A percentile compares a stretch with the other conserved stretches of the same genome.
These are phyloP conservation scores for Catagonus wagneri DNA, from an alignment of 2,113 vertebrate species.

Conservation along the genomic window DNA sequence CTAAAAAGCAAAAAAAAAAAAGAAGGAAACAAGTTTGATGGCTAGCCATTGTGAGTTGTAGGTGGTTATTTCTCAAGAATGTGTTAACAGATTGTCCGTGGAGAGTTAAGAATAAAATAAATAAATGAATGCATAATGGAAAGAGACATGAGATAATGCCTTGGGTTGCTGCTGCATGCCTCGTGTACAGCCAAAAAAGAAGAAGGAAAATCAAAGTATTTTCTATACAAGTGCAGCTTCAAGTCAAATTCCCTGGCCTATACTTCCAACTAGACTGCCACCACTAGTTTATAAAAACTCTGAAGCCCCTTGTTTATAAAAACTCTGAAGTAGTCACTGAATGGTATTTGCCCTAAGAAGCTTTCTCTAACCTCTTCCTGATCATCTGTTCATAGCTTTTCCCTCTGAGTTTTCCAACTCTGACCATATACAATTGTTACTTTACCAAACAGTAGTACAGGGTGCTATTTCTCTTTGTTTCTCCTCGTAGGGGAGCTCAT, in stretches of 20 bases:
- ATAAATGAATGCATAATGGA: not conserved
- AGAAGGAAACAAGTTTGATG: not conserved
- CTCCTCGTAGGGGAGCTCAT: not conserved
- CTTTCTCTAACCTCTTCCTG: slow-evolving; percentile 36
- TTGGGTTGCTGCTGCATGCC: too few relatives aligned
- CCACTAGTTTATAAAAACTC: not conserved
- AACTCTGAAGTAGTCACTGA: slow-evolving; percentile 38
- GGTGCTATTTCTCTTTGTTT: slow-evolving; percentile 32
- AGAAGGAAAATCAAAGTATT: not conserved
- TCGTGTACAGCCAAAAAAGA: not conserved
- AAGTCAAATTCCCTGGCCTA: not conserved
- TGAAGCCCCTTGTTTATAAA: not conserved
- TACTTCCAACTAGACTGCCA: not conserved
- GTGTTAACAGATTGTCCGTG: not conserved
- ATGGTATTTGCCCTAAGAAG: not conserved
- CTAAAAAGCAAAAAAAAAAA: too few relatives aligned
- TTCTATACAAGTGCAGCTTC: not conserved
- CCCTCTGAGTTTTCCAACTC: not conserved
- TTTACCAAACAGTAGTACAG: slow-evolving; percentile 1
- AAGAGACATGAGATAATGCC: not conserved
- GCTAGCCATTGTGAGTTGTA: not conserved
- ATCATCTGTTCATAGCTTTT: not conserved
- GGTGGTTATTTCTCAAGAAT: not conserved
- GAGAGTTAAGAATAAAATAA: slow-evolving; percentile 44
- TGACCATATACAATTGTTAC: not conserved